A percentile compares a stretch with the other conserved stretches of the same genome.
phyloP scores from a whole-genome alignment of 1,140 invertebrate genomes.

The Saccostrea glomerata region DNA sequence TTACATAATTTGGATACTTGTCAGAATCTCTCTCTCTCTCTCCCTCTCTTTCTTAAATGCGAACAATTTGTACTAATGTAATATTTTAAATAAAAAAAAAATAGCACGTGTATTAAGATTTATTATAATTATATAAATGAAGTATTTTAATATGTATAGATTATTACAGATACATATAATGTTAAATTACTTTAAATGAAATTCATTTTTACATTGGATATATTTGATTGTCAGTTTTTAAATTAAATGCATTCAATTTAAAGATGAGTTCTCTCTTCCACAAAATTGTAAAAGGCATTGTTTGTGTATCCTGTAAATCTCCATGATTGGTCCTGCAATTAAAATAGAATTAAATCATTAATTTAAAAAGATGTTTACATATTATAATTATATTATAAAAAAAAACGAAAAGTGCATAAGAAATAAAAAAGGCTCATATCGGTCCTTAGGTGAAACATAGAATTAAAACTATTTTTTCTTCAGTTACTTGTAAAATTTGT shows the following conservation, averaged over 20 bases:
- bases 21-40: too few relatives aligned
- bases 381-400: background rate
- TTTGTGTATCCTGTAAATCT: background rate
- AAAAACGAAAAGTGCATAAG: too few relatives aligned
- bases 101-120: too few relatives aligned
- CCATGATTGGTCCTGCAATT: background rate
- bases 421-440: background rate
- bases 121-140: too few relatives aligned
- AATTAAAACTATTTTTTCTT: background rate
- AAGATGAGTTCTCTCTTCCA: background rate
- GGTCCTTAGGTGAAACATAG: background rate
- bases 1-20: too few relatives aligned
- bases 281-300: background rate
- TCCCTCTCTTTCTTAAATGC: too few relatives aligned
- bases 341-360: background rate
- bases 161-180: too few relatives aligned
- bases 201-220: too few relatives aligned
- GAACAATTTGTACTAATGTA: too few relatives aligned
- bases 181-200: too few relatives aligned
- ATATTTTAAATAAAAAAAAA: too few relatives aligned
- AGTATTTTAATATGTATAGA: too few relatives aligned
- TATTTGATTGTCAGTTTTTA: background rate
- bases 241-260: background rate
- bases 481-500: background rate
- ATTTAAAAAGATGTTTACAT: background rate